Conservation (phyloP, 2,797 vertebrate species). For the Cynopterus sphinx region DNA sequence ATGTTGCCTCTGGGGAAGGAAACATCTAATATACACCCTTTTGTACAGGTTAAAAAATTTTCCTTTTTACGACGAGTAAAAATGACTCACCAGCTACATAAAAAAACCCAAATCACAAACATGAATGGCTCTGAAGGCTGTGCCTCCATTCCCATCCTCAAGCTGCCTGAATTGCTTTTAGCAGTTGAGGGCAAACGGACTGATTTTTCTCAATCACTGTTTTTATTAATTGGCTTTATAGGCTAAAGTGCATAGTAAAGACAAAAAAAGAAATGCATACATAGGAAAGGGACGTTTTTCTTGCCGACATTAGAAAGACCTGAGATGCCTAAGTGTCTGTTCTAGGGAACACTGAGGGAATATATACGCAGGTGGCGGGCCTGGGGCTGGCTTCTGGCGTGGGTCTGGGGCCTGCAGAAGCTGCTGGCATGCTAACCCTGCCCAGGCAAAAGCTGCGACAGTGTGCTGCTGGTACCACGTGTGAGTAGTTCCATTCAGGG, state of each 20-base stretch:
- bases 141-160: background rate
- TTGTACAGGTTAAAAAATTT: background rate
- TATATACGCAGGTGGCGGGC: background rate
- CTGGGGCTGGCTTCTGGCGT: slow-evolving; percentile 22
- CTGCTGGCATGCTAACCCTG: slow-evolving; percentile 71
- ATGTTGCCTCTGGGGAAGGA: background rate
- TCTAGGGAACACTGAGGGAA: slow-evolving; percentile 55
- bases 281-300: slow-evolving; percentile 66
- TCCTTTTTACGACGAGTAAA: background rate
- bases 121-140: background rate
- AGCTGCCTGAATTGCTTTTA: background rate
- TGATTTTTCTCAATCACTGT: slow-evolving; percentile 40
- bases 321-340: slow-evolving; percentile 77
- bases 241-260: slow-evolving; percentile 82
- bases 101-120: background rate
- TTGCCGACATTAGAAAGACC: slow-evolving; percentile 76
- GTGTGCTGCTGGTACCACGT: slow-evolving; percentile 39
- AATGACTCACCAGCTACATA: background rate
- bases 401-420: slow-evolving; percentile 59
- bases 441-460: slow-evolving; percentile 63
- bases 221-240: slow-evolving; percentile 79
- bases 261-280: slow-evolving; percentile 76
- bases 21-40: background rate
- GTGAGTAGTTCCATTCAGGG: background rate
- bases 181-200: background rate